A percentile compares a stretch with the other conserved stretches of the same genome.
Evolutionary conservation across 2,797 vertebrate species (phyloP).

Genomic region (Tympanoctomys barrerae): DNA sequence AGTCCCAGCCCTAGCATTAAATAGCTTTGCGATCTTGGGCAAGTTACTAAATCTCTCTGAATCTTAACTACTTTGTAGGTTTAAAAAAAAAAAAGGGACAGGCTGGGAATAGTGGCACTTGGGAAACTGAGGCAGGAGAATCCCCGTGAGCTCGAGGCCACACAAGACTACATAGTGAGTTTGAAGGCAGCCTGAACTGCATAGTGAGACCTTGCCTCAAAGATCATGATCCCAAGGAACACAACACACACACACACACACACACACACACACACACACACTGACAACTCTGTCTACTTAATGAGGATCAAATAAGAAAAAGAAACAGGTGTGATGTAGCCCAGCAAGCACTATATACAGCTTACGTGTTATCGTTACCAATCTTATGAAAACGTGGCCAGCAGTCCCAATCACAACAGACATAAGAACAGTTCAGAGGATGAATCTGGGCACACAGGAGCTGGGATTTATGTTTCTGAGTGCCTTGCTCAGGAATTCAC

Average conservation of each 20-base stretch:
- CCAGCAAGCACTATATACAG: neutral
- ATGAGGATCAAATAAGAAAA: neutral
- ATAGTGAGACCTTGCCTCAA: neutral
- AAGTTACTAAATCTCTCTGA: conserved; percentile 53
- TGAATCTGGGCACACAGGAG: neutral
- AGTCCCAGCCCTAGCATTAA: neutral
- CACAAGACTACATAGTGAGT: neutral
- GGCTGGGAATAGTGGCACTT: neutral
- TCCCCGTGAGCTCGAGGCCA: neutral
- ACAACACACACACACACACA: neutral
- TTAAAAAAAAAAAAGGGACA: conserved; percentile 2
- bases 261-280: neutral
- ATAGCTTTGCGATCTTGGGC: neutral
- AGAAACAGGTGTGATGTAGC: neutral
- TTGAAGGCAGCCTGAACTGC: too few species aligned
- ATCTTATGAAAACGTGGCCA: neutral
- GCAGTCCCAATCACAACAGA: neutral
- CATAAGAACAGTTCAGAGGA: neutral
- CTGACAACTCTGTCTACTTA: neutral
- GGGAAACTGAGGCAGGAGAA: neutral
- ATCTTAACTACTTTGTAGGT: neutral
- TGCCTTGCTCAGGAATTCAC: neutral
- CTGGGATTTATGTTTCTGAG: neutral
- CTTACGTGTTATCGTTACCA: neutral
- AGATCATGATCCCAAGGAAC: neutral